phyloP scores from a whole-genome alignment of 2,113 vertebrate genomes.

The Alaudala cheleensis region DNA sequence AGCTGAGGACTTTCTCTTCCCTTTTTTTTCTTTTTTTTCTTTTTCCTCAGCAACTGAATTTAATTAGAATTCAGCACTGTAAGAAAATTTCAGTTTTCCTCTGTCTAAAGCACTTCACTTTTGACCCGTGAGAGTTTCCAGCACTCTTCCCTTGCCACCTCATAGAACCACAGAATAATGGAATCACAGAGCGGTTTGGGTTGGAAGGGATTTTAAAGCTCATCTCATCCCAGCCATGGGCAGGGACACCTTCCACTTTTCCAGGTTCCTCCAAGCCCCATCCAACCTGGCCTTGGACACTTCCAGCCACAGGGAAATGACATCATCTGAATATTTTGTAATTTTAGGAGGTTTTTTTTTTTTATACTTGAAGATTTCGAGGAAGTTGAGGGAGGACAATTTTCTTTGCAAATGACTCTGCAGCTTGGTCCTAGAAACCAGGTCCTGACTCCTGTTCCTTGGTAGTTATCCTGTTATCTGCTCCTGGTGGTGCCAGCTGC shows the following conservation, averaged over 20 bases:
- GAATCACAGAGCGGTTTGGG: background rate
- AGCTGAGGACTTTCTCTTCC: background rate
- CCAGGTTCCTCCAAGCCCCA: background rate
- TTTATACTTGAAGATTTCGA: fast-evolving
- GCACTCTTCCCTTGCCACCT: background rate
- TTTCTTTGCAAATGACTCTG: background rate
- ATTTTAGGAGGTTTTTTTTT: background rate
- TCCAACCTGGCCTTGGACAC: background rate
- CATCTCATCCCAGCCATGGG: background rate
- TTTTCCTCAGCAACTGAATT: background rate
- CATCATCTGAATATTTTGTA: background rate
- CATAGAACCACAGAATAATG: background rate
- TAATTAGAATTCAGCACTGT: background rate
- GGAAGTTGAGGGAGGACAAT: background rate
- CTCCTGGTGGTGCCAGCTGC: background rate
- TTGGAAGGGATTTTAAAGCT: background rate
- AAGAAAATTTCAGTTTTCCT: background rate
- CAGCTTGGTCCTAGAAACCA: background rate
- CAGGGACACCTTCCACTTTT: background rate
- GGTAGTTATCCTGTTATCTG: background rate
- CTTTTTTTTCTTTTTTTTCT: too few species aligned
- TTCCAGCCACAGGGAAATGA: background rate
- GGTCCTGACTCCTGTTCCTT: background rate
- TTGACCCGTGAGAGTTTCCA: background rate
- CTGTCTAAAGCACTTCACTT: background rate